Evolutionary conservation across 2,113 vertebrate genomes (phyloP).

Genomic region (Apodemus sylvaticus): DNA sequence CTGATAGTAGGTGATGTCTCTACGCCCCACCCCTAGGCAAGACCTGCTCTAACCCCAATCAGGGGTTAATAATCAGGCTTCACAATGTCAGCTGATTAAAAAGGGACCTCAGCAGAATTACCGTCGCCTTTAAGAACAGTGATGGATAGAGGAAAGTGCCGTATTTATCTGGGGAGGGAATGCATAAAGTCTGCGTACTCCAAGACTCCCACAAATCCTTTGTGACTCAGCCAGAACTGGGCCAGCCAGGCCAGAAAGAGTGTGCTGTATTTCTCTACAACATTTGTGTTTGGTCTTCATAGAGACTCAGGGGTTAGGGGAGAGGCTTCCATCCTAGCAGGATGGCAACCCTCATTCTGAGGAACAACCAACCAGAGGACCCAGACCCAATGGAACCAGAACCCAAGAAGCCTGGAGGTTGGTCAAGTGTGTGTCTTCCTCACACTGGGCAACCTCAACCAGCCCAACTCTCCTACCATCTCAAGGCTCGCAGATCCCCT

Average conservation of each 20-base stretch:
- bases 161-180: not conserved
- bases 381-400: not conserved
- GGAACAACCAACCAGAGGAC: not conserved
- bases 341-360: not conserved
- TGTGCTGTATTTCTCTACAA: not conserved
- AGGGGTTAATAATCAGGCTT: rapidly evolving
- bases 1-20: not conserved
- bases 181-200: not conserved
- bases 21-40: not conserved
- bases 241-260: not conserved
- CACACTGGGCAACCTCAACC: rapidly evolving
- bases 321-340: too few species aligned
- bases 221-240: not conserved
- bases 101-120: too few species aligned
- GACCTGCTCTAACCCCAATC: too few species aligned
- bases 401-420: not conserved
- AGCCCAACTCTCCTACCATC: not conserved
- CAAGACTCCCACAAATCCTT: not conserved
- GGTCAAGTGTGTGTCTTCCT: not conserved
- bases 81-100: not conserved
- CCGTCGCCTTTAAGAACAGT: not conserved
- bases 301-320: rapidly evolving
- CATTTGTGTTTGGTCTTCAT: not conserved
- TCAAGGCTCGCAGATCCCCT: not conserved
- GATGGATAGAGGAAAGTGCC: not conserved